These are phyloP conservation scores for Rhodinocichla rosea DNA, from an alignment of 2,113 vertebrate genomes.

Conservation along the genomic window DNA sequence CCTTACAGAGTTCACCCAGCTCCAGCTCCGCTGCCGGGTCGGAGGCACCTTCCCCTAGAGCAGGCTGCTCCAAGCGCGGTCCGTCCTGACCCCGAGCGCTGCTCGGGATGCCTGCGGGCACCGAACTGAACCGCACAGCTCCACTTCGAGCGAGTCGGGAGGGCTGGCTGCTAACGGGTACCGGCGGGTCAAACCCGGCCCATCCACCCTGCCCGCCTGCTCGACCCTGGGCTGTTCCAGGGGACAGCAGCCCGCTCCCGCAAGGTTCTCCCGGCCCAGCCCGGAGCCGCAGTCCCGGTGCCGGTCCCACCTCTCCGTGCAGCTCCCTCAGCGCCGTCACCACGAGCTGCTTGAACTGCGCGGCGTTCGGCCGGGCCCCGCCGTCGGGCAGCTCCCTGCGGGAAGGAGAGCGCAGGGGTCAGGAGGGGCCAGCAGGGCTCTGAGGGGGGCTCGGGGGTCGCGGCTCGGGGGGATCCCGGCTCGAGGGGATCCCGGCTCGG, in stretches of 20 bases:
- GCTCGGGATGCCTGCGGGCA: fast-evolving
- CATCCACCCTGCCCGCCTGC: fast-evolving
- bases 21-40: not conserved
- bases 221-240: not conserved
- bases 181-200: fast-evolving
- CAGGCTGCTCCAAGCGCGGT: not conserved
- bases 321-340: conserved; percentile 81
- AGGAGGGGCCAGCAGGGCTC: not conserved
- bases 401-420: not conserved
- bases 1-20: not conserved
- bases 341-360: conserved; percentile 87
- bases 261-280: not conserved
- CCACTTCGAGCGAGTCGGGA: fast-evolving
- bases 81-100: not conserved
- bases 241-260: not conserved
- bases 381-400: conserved; percentile 79
- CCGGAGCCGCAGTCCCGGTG: not conserved
- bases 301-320: conserved; percentile 83
- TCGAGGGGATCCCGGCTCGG: too few species aligned
- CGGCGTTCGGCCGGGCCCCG: conserved; percentile 63
- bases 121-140: fast-evolving
- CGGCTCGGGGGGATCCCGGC: too few species aligned
- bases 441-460: too few species aligned
- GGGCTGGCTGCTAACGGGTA: fast-evolving
- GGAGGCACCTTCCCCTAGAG: not conserved